Base-by-base conservation (phyloP, 2,113 vertebrate species). In the Tapirus terrestris region DNA sequence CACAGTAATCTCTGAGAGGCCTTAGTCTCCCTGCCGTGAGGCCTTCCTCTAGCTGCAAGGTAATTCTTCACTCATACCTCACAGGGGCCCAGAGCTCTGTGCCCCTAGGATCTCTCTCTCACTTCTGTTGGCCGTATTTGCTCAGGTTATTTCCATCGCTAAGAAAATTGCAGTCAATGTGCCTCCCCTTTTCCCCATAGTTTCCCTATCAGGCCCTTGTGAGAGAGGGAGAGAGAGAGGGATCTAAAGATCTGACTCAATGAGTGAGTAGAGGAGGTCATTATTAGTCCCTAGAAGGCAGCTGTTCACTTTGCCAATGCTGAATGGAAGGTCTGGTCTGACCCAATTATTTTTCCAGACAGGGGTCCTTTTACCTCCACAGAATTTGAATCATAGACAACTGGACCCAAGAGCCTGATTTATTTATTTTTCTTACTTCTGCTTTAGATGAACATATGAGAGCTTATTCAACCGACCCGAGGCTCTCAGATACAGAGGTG, bases 321-420 rank as follows among this genome's bases (percentile, higher is more conserved):
- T 92, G 48, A 96, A 33, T 81, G 45, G 82, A 12, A 92, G n/a
- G 53, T 89, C 20, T 67, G 33, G 20, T 1, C 25, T 67, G 51
- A 80, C 10, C 25, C 73, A 84, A 12, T 70, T 83, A 20, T 81
- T 91, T 92, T 89, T 91, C 45, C 73, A 92, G 83, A 97, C 97
- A 97, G 4, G 8, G 0, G 90, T 97, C 89, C 79, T 98, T 98
- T 97, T 77, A 97, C 96, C 58, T 83, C 25, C 48, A 93, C 84
- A 89, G 73, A 96, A 95, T 79, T 94, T 99, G 97, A 85, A 98
- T 60, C 72, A 83, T 68, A 98, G 90, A 97, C 89, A 99, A 93
- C 76, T 95, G 16, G 43, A 80, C 25, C 81, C 12, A 48, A 80
- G 58, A 56, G 10, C 1, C 5, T 83, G 33, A 29, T 58, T 79